phyloP scores from a whole-genome alignment of 1,140 invertebrate species.

The Luehdorfia chinensis region DNA sequence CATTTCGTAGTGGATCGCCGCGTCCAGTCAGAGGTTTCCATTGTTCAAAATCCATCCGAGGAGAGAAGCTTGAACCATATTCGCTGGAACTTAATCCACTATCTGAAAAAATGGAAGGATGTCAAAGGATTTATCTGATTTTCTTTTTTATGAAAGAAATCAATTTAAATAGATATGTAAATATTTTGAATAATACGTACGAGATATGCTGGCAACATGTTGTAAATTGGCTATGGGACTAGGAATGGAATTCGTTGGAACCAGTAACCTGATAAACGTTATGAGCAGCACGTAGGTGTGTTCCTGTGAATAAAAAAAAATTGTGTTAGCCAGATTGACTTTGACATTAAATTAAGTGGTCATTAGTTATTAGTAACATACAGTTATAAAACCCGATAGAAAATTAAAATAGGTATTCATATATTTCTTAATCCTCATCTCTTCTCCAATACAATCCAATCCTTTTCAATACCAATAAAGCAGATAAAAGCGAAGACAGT shows the following conservation, averaged over 20 bases:
- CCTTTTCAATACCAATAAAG: no score
- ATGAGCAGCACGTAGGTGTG: background rate
- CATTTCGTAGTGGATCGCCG: constrained; percentile 87
- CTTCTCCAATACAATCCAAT: no score
- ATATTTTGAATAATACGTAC: constrained; percentile 5
- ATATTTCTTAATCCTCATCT: no score
- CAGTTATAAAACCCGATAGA: no score
- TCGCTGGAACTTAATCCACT: constrained; percentile 32
- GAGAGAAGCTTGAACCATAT: constrained; percentile 77
- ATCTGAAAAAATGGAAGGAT: no score
- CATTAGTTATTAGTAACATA: no score
- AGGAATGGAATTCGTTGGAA: background rate
- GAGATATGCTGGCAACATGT: background rate
- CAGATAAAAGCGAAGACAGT: no score
- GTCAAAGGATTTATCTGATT: no score
- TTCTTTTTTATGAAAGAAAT: no score
- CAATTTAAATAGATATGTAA: constrained; percentile 9
- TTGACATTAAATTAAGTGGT: no score
- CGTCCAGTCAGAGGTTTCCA: constrained; percentile 86
- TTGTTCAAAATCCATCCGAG: constrained; percentile 85
- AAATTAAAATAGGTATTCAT: no score
- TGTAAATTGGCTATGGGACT: background rate
- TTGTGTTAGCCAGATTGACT: no score
- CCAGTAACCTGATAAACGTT: background rate
- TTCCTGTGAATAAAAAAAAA: background rate